A percentile compares a stretch with the other conserved stretches of the same genome.
These are phyloP conservation scores for Palythoa grandiflora DNA, from an alignment of 92 coral and sea anemone genomes.

Conservation along the genomic window DNA sequence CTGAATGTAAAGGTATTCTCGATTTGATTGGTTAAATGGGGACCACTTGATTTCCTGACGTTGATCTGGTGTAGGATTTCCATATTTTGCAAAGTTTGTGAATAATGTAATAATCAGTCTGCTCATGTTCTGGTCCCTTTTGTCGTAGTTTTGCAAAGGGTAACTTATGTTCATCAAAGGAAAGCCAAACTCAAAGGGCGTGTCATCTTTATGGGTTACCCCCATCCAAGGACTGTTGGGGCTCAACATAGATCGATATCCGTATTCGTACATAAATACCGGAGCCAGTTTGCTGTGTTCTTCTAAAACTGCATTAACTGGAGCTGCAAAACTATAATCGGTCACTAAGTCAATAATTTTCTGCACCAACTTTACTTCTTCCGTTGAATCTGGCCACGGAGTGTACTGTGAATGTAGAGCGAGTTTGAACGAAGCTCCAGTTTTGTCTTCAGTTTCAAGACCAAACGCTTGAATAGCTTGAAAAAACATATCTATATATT, in stretches of 20 bases:
- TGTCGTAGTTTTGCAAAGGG: conserved; percentile 67
- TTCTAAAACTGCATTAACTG: conserved; percentile 70
- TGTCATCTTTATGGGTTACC: conserved; percentile 81
- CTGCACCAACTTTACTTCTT: conserved; percentile 30
- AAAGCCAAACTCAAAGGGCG: conserved; percentile 86
- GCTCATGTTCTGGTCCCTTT: conserved; percentile 78
- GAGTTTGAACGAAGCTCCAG: background rate
- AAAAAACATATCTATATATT: background rate
- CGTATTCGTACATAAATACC: conserved; percentile 69
- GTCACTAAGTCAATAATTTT: conserved; percentile 71
- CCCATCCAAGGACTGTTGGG: conserved; percentile 71
- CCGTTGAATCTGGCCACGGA: conserved; percentile 77
- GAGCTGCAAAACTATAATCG: conserved; percentile 79
- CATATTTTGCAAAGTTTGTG: conserved; percentile 86
- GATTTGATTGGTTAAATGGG: conserved; percentile 55
- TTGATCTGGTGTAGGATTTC: conserved; percentile 77
- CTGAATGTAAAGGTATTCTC: conserved; percentile 72
- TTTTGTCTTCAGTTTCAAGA: background rate
- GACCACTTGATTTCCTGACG: conserved; percentile 62
- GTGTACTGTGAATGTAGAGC: conserved; percentile 64
- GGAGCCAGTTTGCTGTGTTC: conserved; percentile 70
- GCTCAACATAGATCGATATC: conserved; percentile 75
- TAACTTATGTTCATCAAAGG: conserved; percentile 72
- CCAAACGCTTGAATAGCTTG: conserved; percentile 5
- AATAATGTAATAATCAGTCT: conserved; percentile 66